Percentiles rank a stretch among this genome's conserved stretches.
These are phyloP conservation scores for Odontothrips loti DNA, from an alignment of 2,888 invertebrate genomes.

Conservation along the genomic window DNA sequence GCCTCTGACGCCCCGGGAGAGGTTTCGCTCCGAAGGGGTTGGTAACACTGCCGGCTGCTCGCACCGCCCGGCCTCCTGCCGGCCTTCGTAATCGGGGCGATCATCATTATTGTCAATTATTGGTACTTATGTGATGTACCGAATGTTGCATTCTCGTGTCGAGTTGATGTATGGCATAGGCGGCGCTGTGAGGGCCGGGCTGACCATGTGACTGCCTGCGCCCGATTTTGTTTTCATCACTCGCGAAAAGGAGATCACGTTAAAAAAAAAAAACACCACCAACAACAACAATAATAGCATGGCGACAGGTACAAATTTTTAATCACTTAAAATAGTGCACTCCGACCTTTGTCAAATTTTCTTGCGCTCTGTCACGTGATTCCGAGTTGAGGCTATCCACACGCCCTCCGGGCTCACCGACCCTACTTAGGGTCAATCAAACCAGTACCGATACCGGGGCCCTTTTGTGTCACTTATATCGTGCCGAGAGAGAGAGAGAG, in stretches of 20 bases:
- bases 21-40: not conserved
- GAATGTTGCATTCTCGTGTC: slow-evolving; percentile 13
- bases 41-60: not conserved
- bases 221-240: not conserved
- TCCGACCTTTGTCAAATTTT: too few relatives aligned
- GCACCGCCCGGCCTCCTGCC: not conserved
- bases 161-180: not conserved
- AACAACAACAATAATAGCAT: too few relatives aligned
- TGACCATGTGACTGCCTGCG: not conserved
- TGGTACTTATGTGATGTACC: slow-evolving; percentile 17
- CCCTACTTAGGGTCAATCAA: not conserved
- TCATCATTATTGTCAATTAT: slow-evolving; percentile 27
- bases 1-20: not conserved
- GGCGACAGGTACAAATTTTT: too few relatives aligned
- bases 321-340: too few relatives aligned
- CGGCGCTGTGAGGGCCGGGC: not conserved
- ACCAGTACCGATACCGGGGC: not conserved
- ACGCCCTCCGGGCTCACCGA: not conserved
- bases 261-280: too few relatives aligned
- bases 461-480: not conserved
- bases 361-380: too few relatives aligned
- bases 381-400: too few relatives aligned
- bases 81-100: not conserved
- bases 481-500: not conserved
- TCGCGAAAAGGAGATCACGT: not conserved